Percentiles rank a stretch among this genome's conserved stretches.
These are phyloP conservation scores for Pagrus major DNA, from an alignment of 2,113 vertebrate genomes.

Conservation along the genomic window DNA sequence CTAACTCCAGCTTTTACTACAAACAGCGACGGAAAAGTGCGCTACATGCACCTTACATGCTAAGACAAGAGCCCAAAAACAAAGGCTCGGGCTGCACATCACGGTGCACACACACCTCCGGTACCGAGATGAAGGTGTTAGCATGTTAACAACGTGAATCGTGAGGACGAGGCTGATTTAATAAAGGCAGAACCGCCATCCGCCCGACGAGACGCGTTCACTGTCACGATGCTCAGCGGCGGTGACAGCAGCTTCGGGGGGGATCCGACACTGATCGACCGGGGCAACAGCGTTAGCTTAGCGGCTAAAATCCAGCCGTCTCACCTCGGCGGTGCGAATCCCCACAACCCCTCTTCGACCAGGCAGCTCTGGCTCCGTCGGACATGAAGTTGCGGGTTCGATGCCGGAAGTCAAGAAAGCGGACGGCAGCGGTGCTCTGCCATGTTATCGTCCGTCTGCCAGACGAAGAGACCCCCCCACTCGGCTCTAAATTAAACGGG, in stretches of 20 bases:
- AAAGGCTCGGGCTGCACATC: constrained; percentile 40
- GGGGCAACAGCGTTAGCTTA: constrained; percentile 59
- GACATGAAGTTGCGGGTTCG: constrained; percentile 81
- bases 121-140: background rate
- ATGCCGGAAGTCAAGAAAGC: constrained; percentile 66
- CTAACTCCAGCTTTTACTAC: background rate
- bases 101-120: constrained; percentile 7
- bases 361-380: constrained; percentile 81
- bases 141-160: background rate
- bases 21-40: background rate
- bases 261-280: constrained; percentile 12
- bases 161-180: too few species aligned
- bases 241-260: constrained; percentile 31
- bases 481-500: constrained; percentile 57
- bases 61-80: constrained; percentile 37
- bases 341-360: constrained; percentile 84
- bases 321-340: constrained; percentile 86
- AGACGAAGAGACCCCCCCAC: constrained; percentile 33
- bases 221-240: constrained; percentile 15
- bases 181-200: too few species aligned
- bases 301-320: constrained; percentile 59
- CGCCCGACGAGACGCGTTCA: too few species aligned
- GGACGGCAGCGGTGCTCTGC: constrained; percentile 60
- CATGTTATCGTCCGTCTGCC: constrained; percentile 51
- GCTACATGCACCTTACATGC: background rate